A percentile compares a stretch with the other conserved stretches of the same genome.
phyloP scores from a whole-genome alignment of 2,888 invertebrate species.

The Melanophora roralis region DNA sequence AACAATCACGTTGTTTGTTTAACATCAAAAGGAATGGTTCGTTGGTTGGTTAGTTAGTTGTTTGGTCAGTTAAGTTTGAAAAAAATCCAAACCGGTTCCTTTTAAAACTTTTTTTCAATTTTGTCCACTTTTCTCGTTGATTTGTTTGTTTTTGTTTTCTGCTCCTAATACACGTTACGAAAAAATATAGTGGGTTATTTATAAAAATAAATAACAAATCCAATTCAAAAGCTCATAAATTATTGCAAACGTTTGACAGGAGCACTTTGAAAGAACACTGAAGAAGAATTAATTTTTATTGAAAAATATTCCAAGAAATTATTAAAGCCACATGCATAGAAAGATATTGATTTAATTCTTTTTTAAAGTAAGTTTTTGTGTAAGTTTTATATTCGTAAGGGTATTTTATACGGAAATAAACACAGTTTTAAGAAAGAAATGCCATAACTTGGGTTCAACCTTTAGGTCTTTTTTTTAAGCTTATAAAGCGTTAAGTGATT shows the following conservation, averaged over 20 bases:
- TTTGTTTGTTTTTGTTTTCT: background rate
- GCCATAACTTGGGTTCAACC: background rate
- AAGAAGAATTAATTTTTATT: slow-evolving; percentile 19
- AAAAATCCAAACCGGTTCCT: slow-evolving; percentile 45
- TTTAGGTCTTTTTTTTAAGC: background rate
- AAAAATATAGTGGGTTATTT: slow-evolving; percentile 47
- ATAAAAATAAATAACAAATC: slow-evolving; percentile 28
- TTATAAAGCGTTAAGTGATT: no score
- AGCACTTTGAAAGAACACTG: slow-evolving; percentile 12
- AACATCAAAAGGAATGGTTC: slow-evolving; percentile 47
- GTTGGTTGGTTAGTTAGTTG: background rate
- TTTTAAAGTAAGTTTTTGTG: background rate
- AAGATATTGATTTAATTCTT: slow-evolving; percentile 20
- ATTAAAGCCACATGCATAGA: slow-evolving; percentile 8
- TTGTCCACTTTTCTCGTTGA: slow-evolving; percentile 7
- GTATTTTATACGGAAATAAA: background rate
- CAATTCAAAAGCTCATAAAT: slow-evolving; percentile 30
- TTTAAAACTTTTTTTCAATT: background rate
- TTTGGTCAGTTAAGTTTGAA: slow-evolving; percentile 46
- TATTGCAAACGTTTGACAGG: slow-evolving; percentile 36
- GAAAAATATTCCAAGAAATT: slow-evolving; percentile 32
- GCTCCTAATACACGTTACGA: slow-evolving; percentile 46
- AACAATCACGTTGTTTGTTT: slow-evolving; percentile 55
- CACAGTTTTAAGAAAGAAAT: background rate
- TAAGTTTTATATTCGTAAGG: background rate